Base-by-base conservation (phyloP, 2,888 invertebrate species). In the Germaria angustata region DNA sequence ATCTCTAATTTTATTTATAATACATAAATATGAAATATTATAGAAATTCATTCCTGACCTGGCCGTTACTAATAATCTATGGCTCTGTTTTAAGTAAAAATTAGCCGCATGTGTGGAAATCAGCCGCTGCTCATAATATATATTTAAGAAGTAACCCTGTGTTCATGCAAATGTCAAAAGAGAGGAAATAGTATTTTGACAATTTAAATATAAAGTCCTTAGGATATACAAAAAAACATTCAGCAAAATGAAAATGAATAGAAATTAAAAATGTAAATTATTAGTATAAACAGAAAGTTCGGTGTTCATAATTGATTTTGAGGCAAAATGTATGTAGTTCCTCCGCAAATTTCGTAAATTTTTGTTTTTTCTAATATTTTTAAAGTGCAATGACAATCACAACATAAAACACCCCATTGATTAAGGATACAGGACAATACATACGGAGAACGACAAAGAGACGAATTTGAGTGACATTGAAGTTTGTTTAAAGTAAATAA, bases 401-500 rank as follows among this genome's bases (percentile, higher is more conserved):
- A 65, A 65, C 36, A 53, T 77, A 66, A 81, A 78, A 72, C 68
- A 81, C 73, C 73, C 78, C 63, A n/a, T 76, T 55, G 20, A n/a
- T n/a, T 24, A 46, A 44, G 24, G 57, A 44, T 17, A 44, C 46
- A 66, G 76, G 55, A 66, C 51, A 63, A 63, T 61, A 59, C 11
- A 24, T 15, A 15, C 8, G 20, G 32, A 46, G 49, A 22, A 34
- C n/a, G n/a, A 49, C 7, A 68, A 9, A 41, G 55, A 49, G 32
- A 61, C 20, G 2, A 34, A 28, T 44, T 34, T 22, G n/a, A 11
- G 11, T 41, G 4, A n/a, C 22, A 59, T 71, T 53, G 69, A 44
- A 57, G 69, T 36, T 65, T 46, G 17, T 22, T 15, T 3, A 22
- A 61, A 49, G 36, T 36, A 28, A 49, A 61, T 13, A 61, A 20